Evolutionary conservation across 2,797 vertebrate species (phyloP).

Genomic region (Furcifer pardalis): DNA sequence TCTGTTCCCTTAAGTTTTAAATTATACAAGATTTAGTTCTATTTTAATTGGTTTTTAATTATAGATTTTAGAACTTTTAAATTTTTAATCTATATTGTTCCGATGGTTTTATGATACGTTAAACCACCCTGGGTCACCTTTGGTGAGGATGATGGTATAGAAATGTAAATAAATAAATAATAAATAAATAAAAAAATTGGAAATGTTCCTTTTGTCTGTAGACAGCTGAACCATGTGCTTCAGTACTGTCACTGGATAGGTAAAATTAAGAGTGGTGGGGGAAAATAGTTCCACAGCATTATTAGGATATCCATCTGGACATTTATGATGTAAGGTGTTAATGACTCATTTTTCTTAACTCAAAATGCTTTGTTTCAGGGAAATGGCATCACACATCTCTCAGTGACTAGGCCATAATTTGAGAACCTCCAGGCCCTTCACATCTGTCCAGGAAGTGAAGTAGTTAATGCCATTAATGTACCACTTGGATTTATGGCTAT

Average conservation of each 20-base stretch:
- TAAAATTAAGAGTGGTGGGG: background rate
- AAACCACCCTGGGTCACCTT: too few species aligned
- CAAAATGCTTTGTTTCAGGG: fast-evolving
- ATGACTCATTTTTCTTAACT: background rate
- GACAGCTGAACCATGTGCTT: background rate
- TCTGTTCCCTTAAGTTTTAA: too few species aligned
- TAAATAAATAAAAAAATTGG: too few species aligned
- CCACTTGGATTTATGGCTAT: background rate
- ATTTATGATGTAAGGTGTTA: background rate
- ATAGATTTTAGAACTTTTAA: too few species aligned
- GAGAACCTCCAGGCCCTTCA: background rate
- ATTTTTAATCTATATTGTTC: too few species aligned
- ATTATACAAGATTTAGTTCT: too few species aligned
- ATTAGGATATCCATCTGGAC: background rate
- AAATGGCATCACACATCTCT: fast-evolving
- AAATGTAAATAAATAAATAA: too few species aligned
- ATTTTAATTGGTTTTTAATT: too few species aligned
- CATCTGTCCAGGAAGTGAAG: background rate
- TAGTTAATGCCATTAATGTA: background rate
- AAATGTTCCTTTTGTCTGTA: background rate
- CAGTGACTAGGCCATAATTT: background rate
- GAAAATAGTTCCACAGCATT: background rate
- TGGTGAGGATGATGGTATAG: too few species aligned
- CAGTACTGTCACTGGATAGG: background rate
- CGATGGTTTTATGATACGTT: too few species aligned